These are phyloP conservation scores for Luidia sarsii DNA, from an alignment of 53 echinoderm and acorn worm species.

Conservation along the genomic window DNA sequence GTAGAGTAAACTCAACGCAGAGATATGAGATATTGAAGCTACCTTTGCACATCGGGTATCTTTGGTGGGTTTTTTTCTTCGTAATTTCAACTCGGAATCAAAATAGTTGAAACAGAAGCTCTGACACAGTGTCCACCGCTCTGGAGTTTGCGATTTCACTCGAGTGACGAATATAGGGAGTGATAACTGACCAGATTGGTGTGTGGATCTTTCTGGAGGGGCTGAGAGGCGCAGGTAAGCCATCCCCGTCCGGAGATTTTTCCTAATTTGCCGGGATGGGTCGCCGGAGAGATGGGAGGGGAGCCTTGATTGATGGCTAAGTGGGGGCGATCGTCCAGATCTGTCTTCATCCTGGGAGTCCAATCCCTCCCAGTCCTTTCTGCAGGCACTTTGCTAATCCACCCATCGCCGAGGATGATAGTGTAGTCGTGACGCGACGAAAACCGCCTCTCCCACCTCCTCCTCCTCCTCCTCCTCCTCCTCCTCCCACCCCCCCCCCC, in stretches of 20 bases:
- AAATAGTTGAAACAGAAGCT: too few relatives aligned
- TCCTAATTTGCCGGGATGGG: background rate
- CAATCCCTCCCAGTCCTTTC: background rate
- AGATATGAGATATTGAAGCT: too few relatives aligned
- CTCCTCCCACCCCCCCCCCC: too few relatives aligned
- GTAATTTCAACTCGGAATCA: too few relatives aligned
- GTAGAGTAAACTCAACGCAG: too few relatives aligned
- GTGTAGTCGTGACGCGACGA: constrained; percentile 48
- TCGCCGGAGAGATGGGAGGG: background rate
- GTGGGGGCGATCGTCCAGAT: background rate
- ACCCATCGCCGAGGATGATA: constrained; percentile 34
- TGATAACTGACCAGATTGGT: background rate
- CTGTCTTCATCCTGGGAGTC: constrained; percentile 11
- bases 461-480: too few relatives aligned
- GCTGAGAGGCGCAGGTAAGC: background rate
- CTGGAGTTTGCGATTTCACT: too few relatives aligned
- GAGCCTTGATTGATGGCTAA: background rate
- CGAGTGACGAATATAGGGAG: too few relatives aligned
- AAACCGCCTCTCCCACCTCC: constrained; percentile 40
- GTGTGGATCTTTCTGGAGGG: background rate
- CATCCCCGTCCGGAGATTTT: background rate
- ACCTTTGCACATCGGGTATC: too few relatives aligned
- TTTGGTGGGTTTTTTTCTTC: too few relatives aligned
- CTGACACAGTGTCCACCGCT: too few relatives aligned
- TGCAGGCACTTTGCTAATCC: constrained; percentile 43